Conservation (phyloP, 2,797 vertebrate species). For the Crocodylus rhombifer region DNA sequence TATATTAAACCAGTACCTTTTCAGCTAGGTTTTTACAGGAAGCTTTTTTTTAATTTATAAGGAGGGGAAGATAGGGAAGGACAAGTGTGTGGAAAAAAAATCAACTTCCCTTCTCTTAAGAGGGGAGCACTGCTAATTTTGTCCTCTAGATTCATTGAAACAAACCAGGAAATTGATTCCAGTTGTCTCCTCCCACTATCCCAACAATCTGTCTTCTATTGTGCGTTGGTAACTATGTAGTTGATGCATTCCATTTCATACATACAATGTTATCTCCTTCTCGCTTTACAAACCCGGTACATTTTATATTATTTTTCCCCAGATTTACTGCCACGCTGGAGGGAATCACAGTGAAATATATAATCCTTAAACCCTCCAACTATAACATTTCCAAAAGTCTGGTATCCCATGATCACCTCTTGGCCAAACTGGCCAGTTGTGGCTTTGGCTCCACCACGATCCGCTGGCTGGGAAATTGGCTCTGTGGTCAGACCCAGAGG, state of each 20-base stretch:
- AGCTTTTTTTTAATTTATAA: neutral
- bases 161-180: neutral
- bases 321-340: neutral
- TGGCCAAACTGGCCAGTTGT: too few species aligned
- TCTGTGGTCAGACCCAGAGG: too few species aligned
- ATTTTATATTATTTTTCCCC: neutral
- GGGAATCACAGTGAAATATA: neutral
- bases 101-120: neutral
- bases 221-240: neutral
- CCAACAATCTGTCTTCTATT: neutral
- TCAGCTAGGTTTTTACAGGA: neutral
- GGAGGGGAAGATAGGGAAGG: neutral
- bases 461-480: too few species aligned
- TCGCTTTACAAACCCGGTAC: neutral
- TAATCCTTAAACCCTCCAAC: neutral
- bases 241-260: neutral
- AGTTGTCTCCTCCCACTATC: neutral
- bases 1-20: neutral
- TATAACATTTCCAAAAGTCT: neutral
- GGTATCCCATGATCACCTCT: too few species aligned
- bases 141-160: neutral
- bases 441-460: too few species aligned
- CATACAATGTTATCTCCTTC: neutral
- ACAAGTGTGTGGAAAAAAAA: neutral
- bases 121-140: neutral